Evolutionary conservation across 2,797 vertebrate genomes (phyloP).

Genomic region (Poecilia gillii): DNA sequence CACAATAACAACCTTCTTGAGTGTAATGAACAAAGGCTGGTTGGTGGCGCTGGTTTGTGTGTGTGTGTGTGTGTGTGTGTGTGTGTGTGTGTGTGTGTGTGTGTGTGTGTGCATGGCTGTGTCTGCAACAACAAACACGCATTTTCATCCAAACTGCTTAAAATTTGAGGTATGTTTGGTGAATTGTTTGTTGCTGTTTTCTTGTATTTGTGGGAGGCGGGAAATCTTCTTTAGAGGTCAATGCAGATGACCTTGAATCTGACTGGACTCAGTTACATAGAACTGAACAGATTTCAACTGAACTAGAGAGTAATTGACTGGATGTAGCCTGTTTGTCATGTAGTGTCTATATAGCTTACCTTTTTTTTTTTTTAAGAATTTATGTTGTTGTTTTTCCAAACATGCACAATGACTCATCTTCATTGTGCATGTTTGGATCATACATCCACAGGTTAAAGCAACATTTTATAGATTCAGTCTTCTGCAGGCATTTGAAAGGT

Average conservation of each 20-base stretch:
- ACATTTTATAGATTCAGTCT: background rate
- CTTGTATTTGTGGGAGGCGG: background rate
- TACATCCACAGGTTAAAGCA: background rate
- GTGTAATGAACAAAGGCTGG: too few species aligned
- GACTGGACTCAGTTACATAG: background rate
- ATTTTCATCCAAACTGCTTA: background rate
- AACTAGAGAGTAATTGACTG: background rate
- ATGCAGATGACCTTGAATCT: background rate
- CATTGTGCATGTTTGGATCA: background rate
- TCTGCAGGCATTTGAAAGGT: background rate
- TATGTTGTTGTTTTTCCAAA: background rate
- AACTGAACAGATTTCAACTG: background rate
- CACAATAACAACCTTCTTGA: too few species aligned
- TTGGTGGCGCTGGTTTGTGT: too few species aligned
- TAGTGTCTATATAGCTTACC: background rate
- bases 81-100: too few species aligned
- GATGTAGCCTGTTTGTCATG: background rate
- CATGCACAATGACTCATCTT: background rate
- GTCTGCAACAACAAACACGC: too few species aligned
- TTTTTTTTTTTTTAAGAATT: too few species aligned
- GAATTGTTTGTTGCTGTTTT: background rate
- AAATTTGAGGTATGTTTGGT: background rate
- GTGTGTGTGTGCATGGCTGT: too few species aligned
- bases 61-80: too few species aligned
- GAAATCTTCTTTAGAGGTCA: background rate